These are phyloP conservation scores for Synergus japonicus DNA, from an alignment of 2,888 invertebrate species.

Conservation along the genomic window DNA sequence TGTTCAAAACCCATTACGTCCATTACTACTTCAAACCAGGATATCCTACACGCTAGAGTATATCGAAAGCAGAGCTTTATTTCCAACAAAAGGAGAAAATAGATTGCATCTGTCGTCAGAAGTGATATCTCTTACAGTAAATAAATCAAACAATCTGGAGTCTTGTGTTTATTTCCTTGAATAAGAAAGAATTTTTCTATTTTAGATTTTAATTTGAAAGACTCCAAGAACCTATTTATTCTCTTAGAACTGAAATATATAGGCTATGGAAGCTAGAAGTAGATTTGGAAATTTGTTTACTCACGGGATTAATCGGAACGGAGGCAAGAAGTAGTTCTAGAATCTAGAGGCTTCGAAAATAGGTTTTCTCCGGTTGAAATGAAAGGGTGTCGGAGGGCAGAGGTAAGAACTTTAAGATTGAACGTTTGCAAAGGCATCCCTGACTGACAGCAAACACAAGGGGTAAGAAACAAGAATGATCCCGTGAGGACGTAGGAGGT, in stretches of 20 bases:
- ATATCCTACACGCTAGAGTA: not conserved
- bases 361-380: conserved; percentile 5
- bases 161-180: no score
- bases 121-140: not conserved
- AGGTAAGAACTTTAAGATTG: conserved; percentile 28
- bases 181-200: not conserved
- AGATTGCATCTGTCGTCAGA: conserved; percentile 1
- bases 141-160: not conserved
- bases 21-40: not conserved
- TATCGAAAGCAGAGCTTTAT: not conserved
- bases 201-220: not conserved
- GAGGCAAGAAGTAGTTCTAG: not conserved
- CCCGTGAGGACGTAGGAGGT: not conserved
- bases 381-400: conserved; percentile 7
- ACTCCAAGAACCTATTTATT: not conserved
- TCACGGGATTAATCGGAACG: conserved; percentile 8
- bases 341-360: conserved; percentile 18
- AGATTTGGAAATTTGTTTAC: conserved; percentile 24
- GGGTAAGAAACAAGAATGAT: conserved; percentile 16
- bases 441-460: conserved; percentile 37
- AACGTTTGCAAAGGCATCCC: conserved; percentile 20
- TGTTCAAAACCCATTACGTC: conserved; percentile 27
- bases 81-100: not conserved
- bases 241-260: conserved; percentile 9
- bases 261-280: not conserved